Base-by-base conservation (phyloP, 2,888 invertebrate genomes). In the Bombyx huttoni region DNA sequence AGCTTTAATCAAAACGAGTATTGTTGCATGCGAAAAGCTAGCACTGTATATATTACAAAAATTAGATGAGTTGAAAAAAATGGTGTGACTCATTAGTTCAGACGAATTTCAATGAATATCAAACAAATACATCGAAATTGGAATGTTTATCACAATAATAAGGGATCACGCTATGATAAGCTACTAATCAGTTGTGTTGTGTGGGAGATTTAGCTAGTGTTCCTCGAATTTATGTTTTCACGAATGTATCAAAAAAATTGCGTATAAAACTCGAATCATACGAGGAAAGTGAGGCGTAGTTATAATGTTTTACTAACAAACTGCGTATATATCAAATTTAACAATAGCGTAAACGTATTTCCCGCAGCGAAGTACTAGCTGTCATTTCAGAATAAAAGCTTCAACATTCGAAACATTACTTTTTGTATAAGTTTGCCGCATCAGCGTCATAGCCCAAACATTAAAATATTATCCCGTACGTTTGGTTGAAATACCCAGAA, bases 91-190 rank as follows among this genome's bases (percentile, higher is more conserved):
- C 40, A 12, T 40, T 8, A 2, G 40, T 8, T 10, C 40, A 40
- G 40, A 40, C 40, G 12, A 40, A 40, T 40, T 40, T 10, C 40
- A 12, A 40, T 12, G 40, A 40, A 40, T 40, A 40, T 12, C 24
- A 24, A 24, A 1, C 12, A 40, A 40, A 40, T 10, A 40, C 40
- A 40, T 40, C 7, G 40, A 40, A 59, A 61, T 62, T 54, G 60
- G 56, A 54, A 34, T 9, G 52, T 54, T 66, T 68, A 67, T 67
- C 68, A 54, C 51, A 59, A 62, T 61, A 66, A 61, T 59, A 56
- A 55, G 57, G 48, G 54, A 60, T 61, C 58, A 57, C 52, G 52
- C 52, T 49, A 57, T 59, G 62, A 67, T 65, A 63, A 62, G 55
- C 49, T 54, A 46, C 35, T 56, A 59, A 60, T 59, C 57, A 58